These are phyloP conservation scores for Dicentrarchus labrax DNA, from an alignment of 2,113 vertebrate genomes.

Conservation along the genomic window DNA sequence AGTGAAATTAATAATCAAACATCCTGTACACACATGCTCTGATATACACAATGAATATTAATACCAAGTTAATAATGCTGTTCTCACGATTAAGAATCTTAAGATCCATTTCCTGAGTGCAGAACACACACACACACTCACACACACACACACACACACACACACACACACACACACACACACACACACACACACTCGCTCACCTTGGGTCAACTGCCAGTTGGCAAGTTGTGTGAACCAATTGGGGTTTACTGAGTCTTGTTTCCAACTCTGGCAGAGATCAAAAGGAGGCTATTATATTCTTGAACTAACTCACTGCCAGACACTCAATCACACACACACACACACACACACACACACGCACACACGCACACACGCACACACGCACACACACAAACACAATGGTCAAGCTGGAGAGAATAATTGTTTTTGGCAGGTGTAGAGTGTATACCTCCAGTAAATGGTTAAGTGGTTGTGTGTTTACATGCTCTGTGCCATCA, in stretches of 20 bases:
- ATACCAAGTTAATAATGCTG: neutral
- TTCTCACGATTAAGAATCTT: neutral
- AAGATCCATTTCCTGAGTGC: neutral
- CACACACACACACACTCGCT: conserved; percentile 54
- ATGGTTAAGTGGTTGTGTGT: conserved; percentile 20
- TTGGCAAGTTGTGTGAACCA: conserved; percentile 54
- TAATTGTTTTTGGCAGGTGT: conserved; percentile 60
- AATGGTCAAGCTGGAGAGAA: conserved; percentile 21
- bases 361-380: conserved; percentile 30
- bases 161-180: conserved; percentile 11
- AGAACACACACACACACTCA: neutral
- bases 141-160: neutral
- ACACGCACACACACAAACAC: conserved; percentile 32
- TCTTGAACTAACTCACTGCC: conserved; percentile 45
- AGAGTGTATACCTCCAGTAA: conserved; percentile 31
- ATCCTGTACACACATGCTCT: neutral
- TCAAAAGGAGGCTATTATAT: conserved; percentile 64
- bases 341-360: conserved; percentile 42
- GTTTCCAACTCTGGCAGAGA: conserved; percentile 57
- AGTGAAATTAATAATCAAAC: neutral
- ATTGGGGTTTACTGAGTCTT: conserved; percentile 54
- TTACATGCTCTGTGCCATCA: conserved; percentile 33
- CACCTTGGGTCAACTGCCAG: conserved; percentile 34
- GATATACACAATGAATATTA: neutral
- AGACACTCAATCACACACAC: conserved; percentile 27